Conservation (phyloP, 1,140 invertebrate species). For the Belonocnema kinseyi region DNA sequence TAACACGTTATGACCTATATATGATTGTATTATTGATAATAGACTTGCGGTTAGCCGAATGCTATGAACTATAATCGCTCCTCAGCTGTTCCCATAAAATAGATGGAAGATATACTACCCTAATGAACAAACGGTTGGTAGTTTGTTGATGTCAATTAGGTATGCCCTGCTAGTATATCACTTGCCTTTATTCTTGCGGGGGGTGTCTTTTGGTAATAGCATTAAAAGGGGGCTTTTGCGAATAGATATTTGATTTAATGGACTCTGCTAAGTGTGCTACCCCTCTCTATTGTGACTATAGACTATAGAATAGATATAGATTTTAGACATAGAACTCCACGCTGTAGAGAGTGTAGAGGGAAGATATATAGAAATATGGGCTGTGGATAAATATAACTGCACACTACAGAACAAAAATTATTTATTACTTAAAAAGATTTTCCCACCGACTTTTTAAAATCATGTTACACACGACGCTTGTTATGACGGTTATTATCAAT, state of each 20-base stretch:
- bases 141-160: constrained; percentile 38
- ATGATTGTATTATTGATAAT: not conserved
- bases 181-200: not conserved
- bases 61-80: constrained; percentile 6
- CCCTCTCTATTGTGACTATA: not conserved
- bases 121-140: constrained; percentile 9
- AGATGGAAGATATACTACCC: constrained; percentile 17
- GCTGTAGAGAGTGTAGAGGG: not conserved
- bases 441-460: not conserved
- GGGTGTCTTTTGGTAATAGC: constrained; percentile 23
- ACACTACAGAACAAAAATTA: constrained; percentile 1
- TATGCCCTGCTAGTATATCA: constrained; percentile 30
- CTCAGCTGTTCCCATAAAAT: constrained; percentile 12
- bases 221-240: constrained; percentile 35
- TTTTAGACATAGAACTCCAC: not conserved
- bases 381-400: not conserved
- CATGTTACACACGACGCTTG: not conserved
- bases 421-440: not conserved
- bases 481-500: not conserved
- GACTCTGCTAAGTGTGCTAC: constrained; percentile 13
- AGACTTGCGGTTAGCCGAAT: constrained; percentile 16
- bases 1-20: not conserved
- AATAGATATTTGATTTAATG: constrained; percentile 34
- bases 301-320: not conserved
- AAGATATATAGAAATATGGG: not conserved